Evolutionary conservation across 2,113 vertebrate genomes (phyloP).

Genomic region (Xyrauchen texanus): DNA sequence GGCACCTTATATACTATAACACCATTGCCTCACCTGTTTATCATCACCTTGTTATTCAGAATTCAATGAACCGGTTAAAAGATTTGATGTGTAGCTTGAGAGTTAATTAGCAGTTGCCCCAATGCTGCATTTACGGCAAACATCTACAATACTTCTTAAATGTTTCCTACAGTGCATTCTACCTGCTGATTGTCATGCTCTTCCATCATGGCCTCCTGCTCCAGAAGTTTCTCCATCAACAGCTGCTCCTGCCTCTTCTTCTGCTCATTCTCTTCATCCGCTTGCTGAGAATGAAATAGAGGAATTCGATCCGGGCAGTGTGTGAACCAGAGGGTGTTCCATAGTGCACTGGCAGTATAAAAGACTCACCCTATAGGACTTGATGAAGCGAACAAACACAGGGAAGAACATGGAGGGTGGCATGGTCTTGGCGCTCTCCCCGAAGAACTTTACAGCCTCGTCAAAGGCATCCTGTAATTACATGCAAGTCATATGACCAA

Average conservation of each 20-base stretch:
- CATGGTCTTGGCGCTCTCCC: constrained; percentile 94
- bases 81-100: no score
- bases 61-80: no score
- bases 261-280: constrained; percentile 93
- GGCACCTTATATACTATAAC: no score
- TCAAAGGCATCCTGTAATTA: constrained; percentile 89
- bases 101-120: no score
- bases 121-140: no score
- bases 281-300: constrained; percentile 74
- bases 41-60: no score
- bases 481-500: neutral
- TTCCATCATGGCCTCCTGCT: constrained; percentile 90
- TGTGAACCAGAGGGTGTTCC: neutral
- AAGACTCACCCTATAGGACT: constrained; percentile 88
- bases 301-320: neutral
- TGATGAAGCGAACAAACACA: constrained; percentile 95
- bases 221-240: constrained; percentile 90
- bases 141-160: no score
- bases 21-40: no score
- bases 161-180: neutral
- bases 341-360: neutral
- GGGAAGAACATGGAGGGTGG: constrained; percentile 96
- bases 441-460: constrained; percentile 94
- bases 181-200: constrained; percentile 87
- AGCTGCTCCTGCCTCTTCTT: constrained; percentile 92